These are phyloP conservation scores for Anagrus nilaparvatae DNA, from an alignment of 1,140 invertebrate genomes.

Conservation along the genomic window DNA sequence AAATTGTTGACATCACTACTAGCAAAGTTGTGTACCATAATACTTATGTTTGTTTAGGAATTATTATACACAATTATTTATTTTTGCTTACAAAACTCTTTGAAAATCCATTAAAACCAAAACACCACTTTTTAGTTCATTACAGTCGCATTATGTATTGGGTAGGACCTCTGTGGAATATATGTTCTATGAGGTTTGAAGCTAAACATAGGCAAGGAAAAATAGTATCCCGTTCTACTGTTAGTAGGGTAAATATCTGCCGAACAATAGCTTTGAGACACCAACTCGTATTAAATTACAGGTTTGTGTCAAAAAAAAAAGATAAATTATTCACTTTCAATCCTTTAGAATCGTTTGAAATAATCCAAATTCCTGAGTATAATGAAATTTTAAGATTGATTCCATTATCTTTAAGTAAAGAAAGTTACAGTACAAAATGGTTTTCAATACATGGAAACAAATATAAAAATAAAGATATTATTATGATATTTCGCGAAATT, in stretches of 20 bases:
- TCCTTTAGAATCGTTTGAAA: too few relatives aligned
- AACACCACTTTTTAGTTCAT: slow-evolving; percentile 17
- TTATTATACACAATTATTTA: slow-evolving; percentile 7
- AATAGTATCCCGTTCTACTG: slow-evolving; percentile 8
- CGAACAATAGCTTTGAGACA: slow-evolving; percentile 14
- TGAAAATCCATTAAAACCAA: slow-evolving; percentile 12
- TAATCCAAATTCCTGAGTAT: too few relatives aligned
- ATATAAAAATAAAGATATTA: too few relatives aligned
- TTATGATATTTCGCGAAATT: too few relatives aligned
- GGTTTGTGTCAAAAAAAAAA: slow-evolving; percentile 6
- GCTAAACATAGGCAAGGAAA: slow-evolving; percentile 16
- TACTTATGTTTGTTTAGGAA: slow-evolving; percentile 5
- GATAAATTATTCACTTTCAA: slow-evolving; percentile 3
- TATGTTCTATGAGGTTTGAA: slow-evolving; percentile 14
- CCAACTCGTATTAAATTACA: slow-evolving; percentile 15
- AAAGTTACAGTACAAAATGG: too few relatives aligned
- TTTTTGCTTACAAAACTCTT: too few relatives aligned
- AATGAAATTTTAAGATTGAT: too few relatives aligned
- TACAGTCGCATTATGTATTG: slow-evolving; percentile 13
- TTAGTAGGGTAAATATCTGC: slow-evolving; percentile 15
- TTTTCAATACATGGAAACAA: too few relatives aligned
- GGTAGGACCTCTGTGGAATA: slow-evolving; percentile 12
- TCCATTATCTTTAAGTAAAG: too few relatives aligned
- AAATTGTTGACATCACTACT: slow-evolving; percentile 7
- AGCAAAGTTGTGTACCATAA: slow-evolving; percentile 2